Evolutionary conservation across 2,888 invertebrate species (phyloP), one percentile per base, ranked within the genome.

Genomic region (Nomada lathburiana): DNA sequence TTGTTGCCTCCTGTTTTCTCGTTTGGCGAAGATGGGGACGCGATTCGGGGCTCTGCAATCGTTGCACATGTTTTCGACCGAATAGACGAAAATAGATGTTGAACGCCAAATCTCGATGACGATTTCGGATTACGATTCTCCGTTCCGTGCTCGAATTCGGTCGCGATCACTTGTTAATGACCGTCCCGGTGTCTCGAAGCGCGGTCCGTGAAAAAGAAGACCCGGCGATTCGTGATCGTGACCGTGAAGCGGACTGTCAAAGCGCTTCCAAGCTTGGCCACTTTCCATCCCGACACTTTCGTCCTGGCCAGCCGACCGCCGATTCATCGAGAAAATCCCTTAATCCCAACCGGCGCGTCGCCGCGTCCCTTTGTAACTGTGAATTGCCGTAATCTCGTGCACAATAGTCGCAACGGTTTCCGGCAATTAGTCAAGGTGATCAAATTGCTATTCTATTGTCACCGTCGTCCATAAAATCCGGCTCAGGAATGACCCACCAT

Each of bases 361-460:
- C 20, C 13, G 10, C 57, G 11, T 57, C 11, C 23, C 11, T 11
- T 2, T 26, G 57, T 13, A 26, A 7, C 47, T 23, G 9, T 44
- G 26, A 18, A 18, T 36, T 9, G 4, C 36, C 67, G 63, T 47
- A 67, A 59, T 67, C 47, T 5, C 2, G n/a, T 55, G 36, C 29
- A 50, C 29, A 23, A 36, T n/a, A n/a, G 44, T 77, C 26, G 57
- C 80, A 29, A 68, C 68, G 60, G 26, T 71, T 84, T 85, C 84
- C 82, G 80, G 75, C 42, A 69, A n/a, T 85, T 75, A 70, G 57
- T 16, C 67, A 47, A 63, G 63, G 64, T 42, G 69, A 80, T 69
- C 59, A 69, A 60, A 65, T 85, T 73, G 53, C 69, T 62, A 76
- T 82, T 82, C 84, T 20, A 77, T 80, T 63, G 80, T 75, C 77